Evolutionary conservation across 2,113 vertebrate species (phyloP).

Genomic region (Pipa parva): DNA sequence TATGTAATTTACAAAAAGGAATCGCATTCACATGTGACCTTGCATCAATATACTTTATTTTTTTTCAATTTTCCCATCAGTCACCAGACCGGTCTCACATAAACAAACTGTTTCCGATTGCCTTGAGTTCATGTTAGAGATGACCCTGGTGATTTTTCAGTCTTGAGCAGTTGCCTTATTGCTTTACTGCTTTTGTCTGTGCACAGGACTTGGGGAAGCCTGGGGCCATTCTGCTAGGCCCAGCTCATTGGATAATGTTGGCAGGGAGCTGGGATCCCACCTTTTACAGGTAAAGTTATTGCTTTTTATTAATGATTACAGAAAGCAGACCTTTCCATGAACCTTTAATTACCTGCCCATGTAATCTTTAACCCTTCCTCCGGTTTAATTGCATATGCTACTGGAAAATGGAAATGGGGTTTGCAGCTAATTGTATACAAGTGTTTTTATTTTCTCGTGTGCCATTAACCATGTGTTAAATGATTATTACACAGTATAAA

Average conservation of each 20-base stretch:
- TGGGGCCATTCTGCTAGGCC: conserved; percentile 88
- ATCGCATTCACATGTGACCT: too few species aligned
- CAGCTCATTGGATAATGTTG: conserved; percentile 84
- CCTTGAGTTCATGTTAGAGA: conserved; percentile 18
- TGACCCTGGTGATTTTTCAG: background rate
- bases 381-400: background rate
- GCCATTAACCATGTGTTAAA: background rate
- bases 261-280: conserved; percentile 88
- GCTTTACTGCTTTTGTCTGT: conserved; percentile 36
- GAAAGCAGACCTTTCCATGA: conserved; percentile 44
- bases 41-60: too few species aligned
- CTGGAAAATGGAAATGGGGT: background rate
- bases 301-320: conserved; percentile 53
- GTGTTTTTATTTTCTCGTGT: background rate
- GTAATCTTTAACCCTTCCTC: conserved; percentile 50
- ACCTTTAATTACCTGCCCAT: conserved; percentile 46
- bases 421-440: background rate
- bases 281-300: conserved; percentile 80
- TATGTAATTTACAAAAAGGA: too few species aligned
- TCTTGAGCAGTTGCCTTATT: conserved; percentile 6
- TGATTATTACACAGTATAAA: too few species aligned
- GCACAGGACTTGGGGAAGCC: conserved; percentile 88
- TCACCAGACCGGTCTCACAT: too few species aligned
- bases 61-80: too few species aligned
- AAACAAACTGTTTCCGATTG: conserved; percentile 16